Evolutionary conservation across 2,888 invertebrate species (phyloP), one percentile per base, ranked within the genome.

Genomic region (Metacarcinus magister): DNA sequence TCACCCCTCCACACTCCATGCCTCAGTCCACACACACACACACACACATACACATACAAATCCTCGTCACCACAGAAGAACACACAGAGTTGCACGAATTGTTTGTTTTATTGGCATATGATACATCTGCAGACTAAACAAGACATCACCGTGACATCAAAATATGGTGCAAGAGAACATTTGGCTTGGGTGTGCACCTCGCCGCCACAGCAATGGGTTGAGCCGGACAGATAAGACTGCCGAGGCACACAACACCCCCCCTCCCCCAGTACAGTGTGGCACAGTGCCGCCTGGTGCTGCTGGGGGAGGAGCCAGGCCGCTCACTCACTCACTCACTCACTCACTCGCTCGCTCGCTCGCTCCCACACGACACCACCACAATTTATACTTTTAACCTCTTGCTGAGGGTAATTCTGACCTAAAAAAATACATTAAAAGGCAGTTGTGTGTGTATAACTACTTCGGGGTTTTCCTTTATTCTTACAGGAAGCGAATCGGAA

Each of bases 111-210:
- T 94, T 96, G 92, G 94, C 96, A 96, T 96, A 96, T 96, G 23
- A 92, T 96, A 96, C 96, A 96, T 94, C 94, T 96, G 96, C 96
- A 94, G 92, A 94, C 94, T 94, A 94, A 96, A 92, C 90, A 92
- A 94, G 75, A 96, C 94, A 94, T 94, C 75, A 94, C 75, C 48
- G 48, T 91, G 67, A 94, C 48, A 94, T 67, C 48, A 94, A 96
- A 96, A 94, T 94, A 92, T 19, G 75, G 94, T 96, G 96, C 94
- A 92, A 90, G 91, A 94, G 96, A 94, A 96, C 54, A n/a, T 87
- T 39, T 32, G 87, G 39, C 87, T 87, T 87, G 87, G 32, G 87
- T 87, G 87, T 87, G 87, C 87, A 87, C 87, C 87, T 87, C 75
- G 75, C 75, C 39, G 39, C 87, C 87, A 39, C 87, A 32, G 39